Base-by-base conservation (phyloP, 2,888 invertebrate genomes). In the Drosophila algonquin region DNA sequence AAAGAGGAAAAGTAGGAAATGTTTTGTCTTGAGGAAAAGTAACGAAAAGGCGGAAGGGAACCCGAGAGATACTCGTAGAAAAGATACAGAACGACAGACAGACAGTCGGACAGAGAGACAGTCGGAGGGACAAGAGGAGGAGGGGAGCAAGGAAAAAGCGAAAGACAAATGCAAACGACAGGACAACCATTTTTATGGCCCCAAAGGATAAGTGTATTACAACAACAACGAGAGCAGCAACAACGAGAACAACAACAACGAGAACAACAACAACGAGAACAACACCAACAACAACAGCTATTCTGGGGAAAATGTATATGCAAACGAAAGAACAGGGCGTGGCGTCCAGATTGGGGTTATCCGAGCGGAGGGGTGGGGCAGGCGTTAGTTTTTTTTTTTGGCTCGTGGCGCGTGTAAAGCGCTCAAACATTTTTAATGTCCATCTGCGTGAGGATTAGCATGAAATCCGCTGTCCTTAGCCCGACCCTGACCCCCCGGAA, bases 401-500 rank as follows among this genome's bases (percentile, higher is more conserved):
- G 14, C n/a, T 47, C 40, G 24, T 46, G 76, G 68, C 84, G 81
- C 81, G 71, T 80, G 80, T 54, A 76, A 77, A 75, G 57, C 69
- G 76, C 74, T 77, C 63, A 82, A 67, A 76, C 79, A 85, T 78
- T 82, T 81, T 85, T 82, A 85, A 82, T 82, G 85, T 82, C 81
- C 81, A 76, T 81, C 85, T 81, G 76, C 68, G 74, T 76, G 78
- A 63, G 78, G 85, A 82, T 82, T 82, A 85, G 80, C 81, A 82
- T 85, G 78, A 79, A 81, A 82, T 69, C 71, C 78, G 69, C 64
- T 58, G 73, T 65, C 56, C 65, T 54, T n/a, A n/a, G 44, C 54
- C 32, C 40, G 40, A 45, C 44, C 44, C 50, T 30, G 9, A 30
- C 40, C 47, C 45, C 27, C 51, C 30, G 10, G 2, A 10, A 60